phyloP scores from a whole-genome alignment of 2,888 invertebrate species.

The Melanotus villosus region DNA sequence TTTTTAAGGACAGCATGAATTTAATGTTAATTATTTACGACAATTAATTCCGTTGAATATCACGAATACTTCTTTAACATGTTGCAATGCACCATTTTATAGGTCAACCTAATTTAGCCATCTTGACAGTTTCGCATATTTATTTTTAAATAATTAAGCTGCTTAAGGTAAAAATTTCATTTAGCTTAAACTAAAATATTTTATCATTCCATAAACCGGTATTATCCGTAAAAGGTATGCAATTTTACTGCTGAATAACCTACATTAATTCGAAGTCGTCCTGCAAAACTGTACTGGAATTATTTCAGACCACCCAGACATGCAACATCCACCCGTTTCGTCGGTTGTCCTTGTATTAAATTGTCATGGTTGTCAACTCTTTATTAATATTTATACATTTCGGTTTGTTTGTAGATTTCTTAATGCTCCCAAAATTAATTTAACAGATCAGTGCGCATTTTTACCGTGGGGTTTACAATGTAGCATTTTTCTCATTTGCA shows the following conservation, averaged over 20 bases:
- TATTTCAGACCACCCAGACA: conserved; percentile 35
- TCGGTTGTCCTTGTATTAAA: conserved; percentile 37
- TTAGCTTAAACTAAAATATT: conserved; percentile 5
- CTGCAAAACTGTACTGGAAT: conserved; percentile 10
- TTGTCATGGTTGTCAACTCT: conserved; percentile 41
- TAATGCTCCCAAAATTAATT: conserved; percentile 27
- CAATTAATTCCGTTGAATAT: not conserved
- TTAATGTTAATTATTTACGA: not conserved
- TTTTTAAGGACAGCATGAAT: not conserved
- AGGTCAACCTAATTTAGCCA: conserved; percentile 2
- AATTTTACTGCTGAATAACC: conserved; percentile 19
- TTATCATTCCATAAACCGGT: not conserved
- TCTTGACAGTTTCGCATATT: not conserved
- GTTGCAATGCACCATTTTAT: not conserved
- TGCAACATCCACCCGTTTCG: conserved; percentile 6
- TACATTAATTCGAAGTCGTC: conserved; percentile 4
- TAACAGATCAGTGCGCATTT: conserved; percentile 9
- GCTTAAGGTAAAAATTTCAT: not conserved
- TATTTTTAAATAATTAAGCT: conserved; percentile 19
- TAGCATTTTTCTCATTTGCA: conserved; percentile 36
- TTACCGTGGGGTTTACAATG: conserved; percentile 27
- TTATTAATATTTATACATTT: conserved; percentile 41
- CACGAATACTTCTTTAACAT: not conserved
- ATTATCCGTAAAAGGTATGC: conserved; percentile 12
- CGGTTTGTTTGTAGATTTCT: conserved; percentile 36